Evolutionary conservation across 2,888 invertebrate genomes (phyloP).

Genomic region (Leucophenga maculata): DNA sequence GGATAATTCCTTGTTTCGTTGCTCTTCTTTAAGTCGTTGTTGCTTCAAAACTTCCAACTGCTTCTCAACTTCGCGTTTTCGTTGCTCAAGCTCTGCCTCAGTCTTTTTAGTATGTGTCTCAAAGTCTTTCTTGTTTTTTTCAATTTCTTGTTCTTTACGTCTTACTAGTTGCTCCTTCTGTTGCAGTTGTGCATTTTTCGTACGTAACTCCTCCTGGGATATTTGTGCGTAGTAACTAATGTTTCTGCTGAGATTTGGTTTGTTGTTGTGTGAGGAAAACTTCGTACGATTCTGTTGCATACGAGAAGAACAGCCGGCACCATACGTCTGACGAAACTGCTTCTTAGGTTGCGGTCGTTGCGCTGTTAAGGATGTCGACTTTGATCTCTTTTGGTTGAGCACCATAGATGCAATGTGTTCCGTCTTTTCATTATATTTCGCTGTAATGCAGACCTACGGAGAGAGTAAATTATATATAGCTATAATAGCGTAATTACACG

Average conservation of each 20-base stretch:
- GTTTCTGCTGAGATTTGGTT: slow-evolving; percentile 26
- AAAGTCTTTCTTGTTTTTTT: slow-evolving; percentile 32
- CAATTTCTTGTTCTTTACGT: slow-evolving; percentile 36
- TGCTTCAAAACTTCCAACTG: slow-evolving; percentile 18
- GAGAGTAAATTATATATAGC: slow-evolving; percentile 13
- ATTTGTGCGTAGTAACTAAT: slow-evolving; percentile 20
- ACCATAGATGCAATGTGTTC: slow-evolving; percentile 68
- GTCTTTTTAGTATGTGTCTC: slow-evolving; percentile 24
- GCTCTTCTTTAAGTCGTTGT: neutral
- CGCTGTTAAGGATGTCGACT: slow-evolving; percentile 22
- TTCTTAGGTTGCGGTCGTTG: neutral
- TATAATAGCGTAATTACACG: slow-evolving; percentile 26
- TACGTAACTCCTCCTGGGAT: slow-evolving; percentile 26
- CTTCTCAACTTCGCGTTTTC: slow-evolving; percentile 22
- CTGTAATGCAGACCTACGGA: slow-evolving; percentile 58
- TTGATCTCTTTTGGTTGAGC: slow-evolving; percentile 55
- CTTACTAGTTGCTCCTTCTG: slow-evolving; percentile 33
- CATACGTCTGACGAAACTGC: too few species aligned
- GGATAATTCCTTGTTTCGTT: slow-evolving; percentile 24
- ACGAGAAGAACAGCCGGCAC: too few species aligned
- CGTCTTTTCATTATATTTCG: slow-evolving; percentile 60
- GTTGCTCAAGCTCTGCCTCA: neutral
- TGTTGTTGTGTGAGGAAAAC: too few species aligned
- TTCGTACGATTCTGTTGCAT: too few species aligned
- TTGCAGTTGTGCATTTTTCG: slow-evolving; percentile 33